Conservation (phyloP, 2,888 invertebrate genomes). For the Anticlea derivata region DNA sequence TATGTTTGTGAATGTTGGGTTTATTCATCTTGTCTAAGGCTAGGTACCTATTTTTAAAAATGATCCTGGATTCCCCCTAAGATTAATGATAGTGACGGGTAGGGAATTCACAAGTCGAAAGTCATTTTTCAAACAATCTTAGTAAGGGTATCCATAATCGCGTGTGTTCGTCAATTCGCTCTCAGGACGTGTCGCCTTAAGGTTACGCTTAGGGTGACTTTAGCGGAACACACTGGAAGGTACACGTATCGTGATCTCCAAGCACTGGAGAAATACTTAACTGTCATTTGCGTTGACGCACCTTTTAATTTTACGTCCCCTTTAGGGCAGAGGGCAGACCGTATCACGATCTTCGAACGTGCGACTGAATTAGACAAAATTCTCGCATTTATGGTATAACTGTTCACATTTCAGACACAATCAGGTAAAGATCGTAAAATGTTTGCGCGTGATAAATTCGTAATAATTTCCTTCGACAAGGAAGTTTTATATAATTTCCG, state of each 20-base stretch:
- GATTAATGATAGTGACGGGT: too few species aligned
- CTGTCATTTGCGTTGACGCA: slow-evolving; percentile 54
- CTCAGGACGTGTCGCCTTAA: slow-evolving; percentile 47
- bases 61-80: too few species aligned
- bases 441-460: slow-evolving; percentile 6
- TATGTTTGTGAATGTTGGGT: too few species aligned
- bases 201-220: slow-evolving; percentile 55
- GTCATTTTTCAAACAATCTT: slow-evolving; percentile 12
- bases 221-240: slow-evolving; percentile 49
- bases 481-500: slow-evolving; percentile 1
- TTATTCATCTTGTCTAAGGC: too few species aligned
- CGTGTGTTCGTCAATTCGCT: slow-evolving; percentile 51
- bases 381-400: slow-evolving; percentile 5
- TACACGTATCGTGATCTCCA: slow-evolving; percentile 47
- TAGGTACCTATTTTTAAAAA: too few species aligned
- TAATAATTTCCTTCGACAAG: background rate
- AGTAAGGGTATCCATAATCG: slow-evolving; percentile 45
- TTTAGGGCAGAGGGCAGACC: slow-evolving; percentile 41
- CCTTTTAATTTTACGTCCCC: slow-evolving; percentile 49
- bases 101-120: background rate
- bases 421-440: slow-evolving; percentile 14
- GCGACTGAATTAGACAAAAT: slow-evolving; percentile 28
- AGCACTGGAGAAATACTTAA: slow-evolving; percentile 48
- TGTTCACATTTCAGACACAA: background rate
- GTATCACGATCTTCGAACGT: slow-evolving; percentile 37